A percentile compares a stretch with the other conserved stretches of the same genome.
These are phyloP conservation scores for Coluber constrictor DNA, from an alignment of 2,797 vertebrate species.

Conservation along the genomic window DNA sequence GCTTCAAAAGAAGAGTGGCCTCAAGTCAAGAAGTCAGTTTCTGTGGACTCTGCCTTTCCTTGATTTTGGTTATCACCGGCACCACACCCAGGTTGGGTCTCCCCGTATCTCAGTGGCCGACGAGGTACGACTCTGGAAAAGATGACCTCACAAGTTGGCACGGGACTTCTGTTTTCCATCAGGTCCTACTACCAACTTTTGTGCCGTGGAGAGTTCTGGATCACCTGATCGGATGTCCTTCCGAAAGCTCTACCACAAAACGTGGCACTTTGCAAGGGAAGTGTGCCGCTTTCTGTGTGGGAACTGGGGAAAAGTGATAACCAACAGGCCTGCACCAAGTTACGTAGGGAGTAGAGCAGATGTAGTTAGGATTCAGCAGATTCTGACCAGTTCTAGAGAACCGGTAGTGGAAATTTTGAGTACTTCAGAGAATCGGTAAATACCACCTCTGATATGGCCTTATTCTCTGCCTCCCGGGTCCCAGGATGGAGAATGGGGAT, in stretches of 20 bases:
- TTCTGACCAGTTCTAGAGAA: too few species aligned
- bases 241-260: slow-evolving; percentile 22
- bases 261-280: slow-evolving; percentile 56
- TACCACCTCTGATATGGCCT: too few species aligned
- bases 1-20: slow-evolving; percentile 43
- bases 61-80: slow-evolving; percentile 45
- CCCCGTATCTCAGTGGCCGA: slow-evolving; percentile 61
- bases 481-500: too few species aligned
- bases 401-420: too few species aligned
- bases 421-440: too few species aligned
- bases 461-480: too few species aligned
- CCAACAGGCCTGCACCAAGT: not conserved
- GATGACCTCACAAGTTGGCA: slow-evolving; percentile 54
- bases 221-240: slow-evolving; percentile 17
- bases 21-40: slow-evolving; percentile 57
- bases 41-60: slow-evolving; percentile 60
- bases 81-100: slow-evolving; percentile 64
- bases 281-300: not conserved
- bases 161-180: slow-evolving; percentile 36
- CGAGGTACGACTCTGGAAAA: slow-evolving; percentile 70
- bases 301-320: not conserved
- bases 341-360: not conserved
- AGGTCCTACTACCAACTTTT: slow-evolving; percentile 45
- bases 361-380: too few species aligned
- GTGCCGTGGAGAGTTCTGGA: slow-evolving; percentile 23